Evolutionary conservation across 2,113 vertebrate species (phyloP).

Genomic region (Carollia perspicillata): DNA sequence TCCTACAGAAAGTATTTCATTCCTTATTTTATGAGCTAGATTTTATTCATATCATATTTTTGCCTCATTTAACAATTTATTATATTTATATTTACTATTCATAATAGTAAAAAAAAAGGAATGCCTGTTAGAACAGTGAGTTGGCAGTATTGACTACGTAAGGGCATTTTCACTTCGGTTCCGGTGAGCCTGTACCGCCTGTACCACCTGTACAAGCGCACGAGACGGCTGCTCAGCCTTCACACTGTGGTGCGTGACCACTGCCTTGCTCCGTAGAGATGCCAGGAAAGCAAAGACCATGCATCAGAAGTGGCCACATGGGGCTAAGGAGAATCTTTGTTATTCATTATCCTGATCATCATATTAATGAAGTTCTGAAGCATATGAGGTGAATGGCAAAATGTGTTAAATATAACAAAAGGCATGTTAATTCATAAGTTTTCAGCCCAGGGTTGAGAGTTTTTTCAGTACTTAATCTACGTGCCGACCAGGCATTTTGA

Average conservation of each 20-base stretch:
- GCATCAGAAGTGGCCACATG: neutral
- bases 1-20: neutral
- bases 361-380: neutral
- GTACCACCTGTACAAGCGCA: neutral
- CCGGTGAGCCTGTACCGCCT: neutral
- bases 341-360: neutral
- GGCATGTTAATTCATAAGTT: neutral
- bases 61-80: neutral
- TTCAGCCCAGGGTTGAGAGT: neutral
- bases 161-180: neutral
- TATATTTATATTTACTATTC: neutral
- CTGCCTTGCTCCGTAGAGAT: neutral
- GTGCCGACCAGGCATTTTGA: neutral
- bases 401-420: neutral
- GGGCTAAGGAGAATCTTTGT: neutral
- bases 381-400: neutral
- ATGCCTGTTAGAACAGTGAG: neutral
- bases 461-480: neutral
- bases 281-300: neutral
- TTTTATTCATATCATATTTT: slow-evolving; percentile 5
- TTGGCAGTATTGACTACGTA: neutral
- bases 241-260: neutral
- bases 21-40: neutral
- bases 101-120: neutral
- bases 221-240: neutral